Base-by-base conservation (phyloP, 2,888 invertebrate genomes). In the Xestobium rufovillosum region DNA sequence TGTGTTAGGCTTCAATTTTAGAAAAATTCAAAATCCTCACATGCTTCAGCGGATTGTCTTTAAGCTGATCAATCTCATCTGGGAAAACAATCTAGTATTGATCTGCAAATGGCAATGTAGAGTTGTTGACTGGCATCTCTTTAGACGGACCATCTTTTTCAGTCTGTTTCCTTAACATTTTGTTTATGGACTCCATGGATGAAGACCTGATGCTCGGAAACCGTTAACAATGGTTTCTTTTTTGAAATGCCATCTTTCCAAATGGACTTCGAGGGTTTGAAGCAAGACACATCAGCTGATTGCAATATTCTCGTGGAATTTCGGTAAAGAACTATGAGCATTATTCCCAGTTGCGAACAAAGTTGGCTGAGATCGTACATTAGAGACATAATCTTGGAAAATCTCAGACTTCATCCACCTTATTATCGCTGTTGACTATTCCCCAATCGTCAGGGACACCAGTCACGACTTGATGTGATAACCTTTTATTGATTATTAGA, bases 101-200 rank as follows among this genome's bases (percentile, higher is more conserved):
- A n/a, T n/a, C n/a, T n/a, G n/a, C n/a, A n/a, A n/a, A n/a, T n/a
- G n/a, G n/a, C n/a, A n/a, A n/a, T n/a, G n/a, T n/a, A n/a, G n/a
- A n/a, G n/a, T n/a, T n/a, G n/a, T n/a, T n/a, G n/a, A n/a, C n/a
- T n/a, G n/a, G n/a, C n/a, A n/a, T n/a, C n/a, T n/a, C n/a, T n/a
- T n/a, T n/a, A n/a, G n/a, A n/a, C n/a, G n/a, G n/a, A n/a, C n/a
- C n/a, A n/a, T n/a, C n/a, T n/a, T n/a, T n/a, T n/a, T n/a, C n/a
- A n/a, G n/a, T n/a, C n/a, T n/a, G n/a, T 27, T 27, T 27, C 4
- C 11, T 11, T 11, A 27, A 10, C 6, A 9, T n/a, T 27, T 27
- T 27, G 8, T 10, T 11, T n/a, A n/a, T 10, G 28, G 28, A 27
- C 11, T 27, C 11, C 28, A 27, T n/a, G 8, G 28, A 27, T 27